These are phyloP conservation scores for Oreotragus oreotragus DNA, from an alignment of 2,113 vertebrate genomes.

Conservation along the genomic window DNA sequence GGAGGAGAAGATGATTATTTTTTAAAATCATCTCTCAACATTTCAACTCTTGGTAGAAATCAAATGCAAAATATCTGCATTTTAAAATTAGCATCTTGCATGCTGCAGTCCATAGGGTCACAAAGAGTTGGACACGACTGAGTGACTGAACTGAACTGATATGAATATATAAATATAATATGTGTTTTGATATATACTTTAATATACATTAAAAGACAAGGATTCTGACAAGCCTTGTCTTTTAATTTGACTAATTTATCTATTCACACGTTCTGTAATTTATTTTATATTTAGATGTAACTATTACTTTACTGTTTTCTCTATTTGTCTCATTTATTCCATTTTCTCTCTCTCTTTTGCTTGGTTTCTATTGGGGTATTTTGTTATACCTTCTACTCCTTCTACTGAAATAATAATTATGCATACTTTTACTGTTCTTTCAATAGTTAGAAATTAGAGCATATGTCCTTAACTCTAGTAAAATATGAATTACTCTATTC, in stretches of 20 bases:
- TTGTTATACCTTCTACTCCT: background rate
- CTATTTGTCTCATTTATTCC: background rate
- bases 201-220: background rate
- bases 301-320: background rate
- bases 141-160: background rate
- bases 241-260: background rate
- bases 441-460: background rate
- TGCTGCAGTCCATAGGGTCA: background rate
- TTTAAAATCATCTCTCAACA: constrained; percentile 70
- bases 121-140: background rate
- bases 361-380: background rate
- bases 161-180: background rate
- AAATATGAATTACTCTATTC: background rate
- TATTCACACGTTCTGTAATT: background rate
- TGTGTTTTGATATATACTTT: background rate
- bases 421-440: background rate
- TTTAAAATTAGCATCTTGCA: constrained; percentile 39
- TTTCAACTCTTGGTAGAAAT: constrained; percentile 78
- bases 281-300: background rate
- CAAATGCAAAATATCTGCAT: constrained; percentile 80
- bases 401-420: background rate
- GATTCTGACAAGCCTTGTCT: background rate
- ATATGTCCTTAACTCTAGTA: background rate
- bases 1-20: constrained; percentile 64
- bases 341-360: background rate